Conservation (phyloP, 2,797 vertebrate species). For the Neopelma chrysocephalum region DNA sequence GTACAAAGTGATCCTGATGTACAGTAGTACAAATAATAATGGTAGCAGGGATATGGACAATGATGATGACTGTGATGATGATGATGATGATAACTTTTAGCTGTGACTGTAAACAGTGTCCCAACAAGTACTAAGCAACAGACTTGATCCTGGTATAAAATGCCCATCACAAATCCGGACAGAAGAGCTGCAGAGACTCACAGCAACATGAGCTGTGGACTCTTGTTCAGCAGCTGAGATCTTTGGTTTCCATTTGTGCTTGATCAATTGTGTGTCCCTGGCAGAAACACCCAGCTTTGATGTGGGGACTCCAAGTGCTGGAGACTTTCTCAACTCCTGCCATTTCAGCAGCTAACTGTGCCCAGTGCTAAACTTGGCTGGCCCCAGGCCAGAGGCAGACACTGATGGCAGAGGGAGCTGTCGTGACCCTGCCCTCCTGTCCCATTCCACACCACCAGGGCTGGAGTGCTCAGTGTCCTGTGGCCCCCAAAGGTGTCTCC, state of each 20-base stretch:
- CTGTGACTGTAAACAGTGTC: not conserved
- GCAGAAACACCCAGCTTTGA: not conserved
- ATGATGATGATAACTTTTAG: not conserved
- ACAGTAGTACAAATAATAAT: not conserved
- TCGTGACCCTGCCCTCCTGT: not conserved
- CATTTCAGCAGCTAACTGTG: not conserved
- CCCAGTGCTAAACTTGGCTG: not conserved
- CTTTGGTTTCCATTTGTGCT: not conserved
- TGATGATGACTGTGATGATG: too few species aligned
- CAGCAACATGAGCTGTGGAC: not conserved
- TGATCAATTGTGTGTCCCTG: not conserved
- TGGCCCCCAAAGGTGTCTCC: not conserved
- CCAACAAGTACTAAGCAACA: not conserved
- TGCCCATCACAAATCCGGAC: not conserved
- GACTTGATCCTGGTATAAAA: not conserved
- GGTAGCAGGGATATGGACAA: not conserved
- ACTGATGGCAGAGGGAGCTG: not conserved
- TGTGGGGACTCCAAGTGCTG: accelerated
- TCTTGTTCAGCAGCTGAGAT: not conserved
- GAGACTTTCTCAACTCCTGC: not conserved
- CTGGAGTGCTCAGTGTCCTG: not conserved
- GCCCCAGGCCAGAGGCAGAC: not conserved
- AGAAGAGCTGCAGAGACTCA: not conserved
- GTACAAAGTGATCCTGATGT: not conserved
- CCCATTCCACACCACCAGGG: not conserved